Base-by-base conservation (phyloP, 2,888 invertebrate species). In the Hydriomena furcata region DNA sequence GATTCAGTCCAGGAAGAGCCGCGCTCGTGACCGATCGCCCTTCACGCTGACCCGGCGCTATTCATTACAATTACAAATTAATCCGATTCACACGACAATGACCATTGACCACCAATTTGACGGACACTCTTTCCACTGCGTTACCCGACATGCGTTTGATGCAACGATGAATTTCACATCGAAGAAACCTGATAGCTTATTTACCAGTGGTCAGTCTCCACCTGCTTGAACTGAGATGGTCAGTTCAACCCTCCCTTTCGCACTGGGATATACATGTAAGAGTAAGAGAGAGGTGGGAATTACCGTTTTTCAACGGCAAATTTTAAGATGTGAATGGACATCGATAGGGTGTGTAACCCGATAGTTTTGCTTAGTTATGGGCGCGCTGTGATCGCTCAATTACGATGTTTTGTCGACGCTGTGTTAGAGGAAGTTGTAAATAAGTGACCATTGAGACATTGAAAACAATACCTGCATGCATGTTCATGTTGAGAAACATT, bases 401-500 rank as follows among this genome's bases (percentile, higher is more conserved):
- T 84, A 85, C 75, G 70, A 74, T 81, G 84, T 81, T 74, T 79
- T 80, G 79, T 79, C 71, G 68, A 55, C 65, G 66, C 60, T 10
- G 17, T n/a, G n/a, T n/a, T n/a, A n/a, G 73, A 80, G 88, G 88
- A 87, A 86, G 80, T 77, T 73, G 82, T 88, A 87, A 87, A 87
- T 83, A 84, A 65, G 42, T 52, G 56, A 32, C 52, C 58, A 53
- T 51, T 49, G 58, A 56, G 44, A 51, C 51, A 49, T 52, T 54
- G 52, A 42, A 32, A 21, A 36, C 12, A 23, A 34, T 36, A 41
- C 50, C 25, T 27, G 13, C 27, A 2, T 21, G 24, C n/a, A 10
- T 12, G 8, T 17, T 30, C 17, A 27, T 32, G 31, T 25, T 31
- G 13, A 37, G 23, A 37, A 13, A 37, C 44, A 4, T 43, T 35